Conservation (phyloP, 2,888 invertebrate genomes). For the Nebria salina region DNA sequence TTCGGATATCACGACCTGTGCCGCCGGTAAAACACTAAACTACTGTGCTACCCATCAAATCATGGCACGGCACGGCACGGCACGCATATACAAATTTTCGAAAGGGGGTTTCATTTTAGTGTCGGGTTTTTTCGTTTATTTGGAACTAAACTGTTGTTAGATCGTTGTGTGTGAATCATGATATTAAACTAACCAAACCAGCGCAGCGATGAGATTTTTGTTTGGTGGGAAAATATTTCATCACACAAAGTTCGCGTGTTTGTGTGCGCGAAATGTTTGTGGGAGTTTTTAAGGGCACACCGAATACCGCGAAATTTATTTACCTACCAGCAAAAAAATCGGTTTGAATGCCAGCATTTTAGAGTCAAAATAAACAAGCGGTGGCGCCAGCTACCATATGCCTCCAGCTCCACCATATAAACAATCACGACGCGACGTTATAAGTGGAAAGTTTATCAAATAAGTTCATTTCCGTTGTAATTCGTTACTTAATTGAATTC, state of each 20-base stretch:
- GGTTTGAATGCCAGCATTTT: too few species aligned
- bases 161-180: neutral
- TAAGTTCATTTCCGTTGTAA: too few species aligned
- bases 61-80: neutral
- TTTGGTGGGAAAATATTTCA: neutral
- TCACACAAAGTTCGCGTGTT: neutral
- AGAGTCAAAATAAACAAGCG: too few species aligned
- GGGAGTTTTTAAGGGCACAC: neutral
- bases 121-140: neutral
- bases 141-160: constrained; percentile 1
- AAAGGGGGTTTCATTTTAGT: neutral
- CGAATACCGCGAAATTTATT: neutral
- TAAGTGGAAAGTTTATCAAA: too few species aligned
- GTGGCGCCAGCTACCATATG: too few species aligned
- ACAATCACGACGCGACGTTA: too few species aligned
- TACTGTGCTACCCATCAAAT: neutral
- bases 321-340: neutral
- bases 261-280: neutral
- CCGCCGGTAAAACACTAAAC: neutral
- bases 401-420: too few species aligned
- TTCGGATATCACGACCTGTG: constrained; percentile 1
- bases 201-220: neutral
- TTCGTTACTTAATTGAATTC: too few species aligned
- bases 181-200: neutral
- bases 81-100: neutral